Evolutionary conservation across 2,113 vertebrate genomes (phyloP).

Genomic region (Nesogale talazaci): DNA sequence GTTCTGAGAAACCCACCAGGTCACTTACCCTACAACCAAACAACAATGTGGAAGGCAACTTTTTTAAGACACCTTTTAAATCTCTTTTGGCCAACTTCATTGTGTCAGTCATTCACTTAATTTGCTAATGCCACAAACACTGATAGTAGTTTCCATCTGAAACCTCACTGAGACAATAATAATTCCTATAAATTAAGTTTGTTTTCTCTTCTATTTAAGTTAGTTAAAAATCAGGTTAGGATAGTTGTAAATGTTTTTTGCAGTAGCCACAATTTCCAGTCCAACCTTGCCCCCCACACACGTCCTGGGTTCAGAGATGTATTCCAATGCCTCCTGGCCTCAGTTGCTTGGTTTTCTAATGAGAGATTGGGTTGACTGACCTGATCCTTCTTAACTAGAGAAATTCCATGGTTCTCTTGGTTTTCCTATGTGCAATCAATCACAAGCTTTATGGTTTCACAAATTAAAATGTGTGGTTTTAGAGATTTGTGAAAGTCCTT

Average conservation of each 20-base stretch:
- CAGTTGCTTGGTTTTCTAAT: neutral
- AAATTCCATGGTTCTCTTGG: neutral
- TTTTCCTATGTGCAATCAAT: neutral
- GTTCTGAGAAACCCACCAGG: slow-evolving; percentile 52
- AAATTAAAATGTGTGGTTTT: slow-evolving; percentile 52
- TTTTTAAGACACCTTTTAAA: neutral
- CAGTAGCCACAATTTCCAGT: neutral
- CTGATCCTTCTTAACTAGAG: neutral
- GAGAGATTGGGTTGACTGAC: neutral
- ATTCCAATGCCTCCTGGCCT: neutral
- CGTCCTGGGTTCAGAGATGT: neutral
- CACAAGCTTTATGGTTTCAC: neutral
- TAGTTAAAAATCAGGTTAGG: neutral
- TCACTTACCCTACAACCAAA: slow-evolving; percentile 18
- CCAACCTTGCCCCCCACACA: neutral
- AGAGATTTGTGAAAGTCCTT: slow-evolving; percentile 49
- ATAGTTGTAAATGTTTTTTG: neutral
- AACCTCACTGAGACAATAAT: slow-evolving; percentile 30
- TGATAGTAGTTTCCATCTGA: neutral
- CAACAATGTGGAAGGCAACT: neutral
- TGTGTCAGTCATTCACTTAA: slow-evolving; percentile 9
- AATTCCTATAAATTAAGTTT: neutral
- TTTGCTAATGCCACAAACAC: neutral
- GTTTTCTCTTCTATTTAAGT: slow-evolving; percentile 18
- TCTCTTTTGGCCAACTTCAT: neutral